Evolutionary conservation across 2,888 invertebrate species (phyloP), one percentile per base, ranked within the genome.

Genomic region (Eupsilia transversa): DNA sequence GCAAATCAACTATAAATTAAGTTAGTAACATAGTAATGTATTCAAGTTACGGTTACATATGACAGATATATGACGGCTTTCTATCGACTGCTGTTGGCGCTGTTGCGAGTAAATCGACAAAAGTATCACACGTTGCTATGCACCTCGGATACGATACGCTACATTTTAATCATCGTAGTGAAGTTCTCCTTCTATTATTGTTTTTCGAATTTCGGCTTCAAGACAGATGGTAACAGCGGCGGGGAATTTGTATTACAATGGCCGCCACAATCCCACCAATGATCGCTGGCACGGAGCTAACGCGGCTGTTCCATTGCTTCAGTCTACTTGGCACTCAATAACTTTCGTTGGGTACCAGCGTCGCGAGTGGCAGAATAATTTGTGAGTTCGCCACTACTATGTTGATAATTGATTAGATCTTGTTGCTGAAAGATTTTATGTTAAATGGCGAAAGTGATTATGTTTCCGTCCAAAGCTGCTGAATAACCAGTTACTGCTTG

Each of bases 241-340:
- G 91, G 90, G 87, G 94, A 94, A 95, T 95, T 94, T 90, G 91
- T 92, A 91, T 89, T 91, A 95, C 94, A 94, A 94, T 94, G 90
- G 93, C 89, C 87, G 93, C 90, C 88, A 91, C 92, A 92, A 92
- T 91, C 90, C 90, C 88, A 90, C 89, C 89, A 87, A 88, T 92
- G 93, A 94, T 94, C 92, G 89, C 94, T 96, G 96, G 96, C 96
- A 95, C 92, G 86, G 86, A 83, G 85, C 87, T 89, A 88, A 81
- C 83, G 82, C 96, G 94, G 95, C 95, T 96, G 95, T 94, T 94
- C 89, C 91, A 87, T 89, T 90, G 89, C 91, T 93, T 95, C 95
- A 95, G 89, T 93, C 92, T 91, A 93, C 91, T 96, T 95, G 96
- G 95, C 96, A 96, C 94, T 91, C 94, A 92, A 94, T 94, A 94